Evolutionary conservation across 2,888 invertebrate genomes (phyloP).

Genomic region (Ormyrus pomaceus): DNA sequence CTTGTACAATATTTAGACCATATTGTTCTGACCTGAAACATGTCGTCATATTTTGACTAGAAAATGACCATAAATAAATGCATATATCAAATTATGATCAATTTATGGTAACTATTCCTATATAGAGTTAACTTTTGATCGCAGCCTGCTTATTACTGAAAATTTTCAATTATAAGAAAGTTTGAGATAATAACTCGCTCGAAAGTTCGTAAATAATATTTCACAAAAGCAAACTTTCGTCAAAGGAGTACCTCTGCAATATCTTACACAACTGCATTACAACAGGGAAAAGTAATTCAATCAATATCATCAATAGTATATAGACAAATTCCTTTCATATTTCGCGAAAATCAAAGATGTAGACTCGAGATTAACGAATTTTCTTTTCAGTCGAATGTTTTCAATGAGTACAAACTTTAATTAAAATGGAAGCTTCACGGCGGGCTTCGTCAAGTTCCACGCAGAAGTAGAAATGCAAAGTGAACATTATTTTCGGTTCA

Average conservation of each 20-base stretch:
- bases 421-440: too few species aligned
- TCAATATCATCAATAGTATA: background rate
- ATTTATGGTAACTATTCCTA: too few species aligned
- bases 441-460: too few species aligned
- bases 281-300: background rate
- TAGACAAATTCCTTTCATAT: background rate
- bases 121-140: too few species aligned
- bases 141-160: background rate
- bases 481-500: too few species aligned
- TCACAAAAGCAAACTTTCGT: constrained; percentile 5
- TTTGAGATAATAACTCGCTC: background rate
- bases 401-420: too few species aligned
- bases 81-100: too few species aligned
- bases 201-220: background rate
- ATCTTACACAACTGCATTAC: background rate
- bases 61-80: too few species aligned
- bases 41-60: too few species aligned
- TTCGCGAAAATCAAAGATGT: background rate
- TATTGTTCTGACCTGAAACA: too few species aligned
- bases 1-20: too few species aligned
- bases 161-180: background rate
- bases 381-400: background rate
- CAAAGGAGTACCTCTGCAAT: background rate
- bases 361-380: background rate
- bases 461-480: too few species aligned